These are phyloP conservation scores for Botia almorhae DNA, from an alignment of 2,797 vertebrate species.

Conservation along the genomic window DNA sequence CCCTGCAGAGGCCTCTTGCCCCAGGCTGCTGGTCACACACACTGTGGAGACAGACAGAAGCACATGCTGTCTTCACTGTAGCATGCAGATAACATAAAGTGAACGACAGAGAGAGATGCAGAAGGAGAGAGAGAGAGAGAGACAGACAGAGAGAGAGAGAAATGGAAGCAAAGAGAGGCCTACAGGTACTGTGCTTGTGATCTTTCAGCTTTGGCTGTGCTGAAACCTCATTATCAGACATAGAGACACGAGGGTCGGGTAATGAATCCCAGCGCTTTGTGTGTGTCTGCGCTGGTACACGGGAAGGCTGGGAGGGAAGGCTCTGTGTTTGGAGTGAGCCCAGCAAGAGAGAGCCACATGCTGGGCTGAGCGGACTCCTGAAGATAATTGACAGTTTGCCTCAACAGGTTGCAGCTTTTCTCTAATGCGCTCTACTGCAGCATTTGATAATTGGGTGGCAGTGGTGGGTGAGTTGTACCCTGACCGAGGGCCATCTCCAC, in stretches of 20 bases:
- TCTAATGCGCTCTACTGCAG: constrained; percentile 55
- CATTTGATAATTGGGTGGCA: constrained; percentile 75
- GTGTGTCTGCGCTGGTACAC: constrained; percentile 30
- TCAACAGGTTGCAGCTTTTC: constrained; percentile 66
- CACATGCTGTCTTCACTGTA: constrained; percentile 43
- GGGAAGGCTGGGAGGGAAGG: constrained; percentile 12
- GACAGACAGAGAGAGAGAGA: constrained; percentile 48
- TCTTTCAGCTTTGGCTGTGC: constrained; percentile 70
- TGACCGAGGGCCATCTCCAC: constrained; percentile 59
- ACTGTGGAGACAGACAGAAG: constrained; percentile 50
- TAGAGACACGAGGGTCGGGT: constrained; percentile 69
- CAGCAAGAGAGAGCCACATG: constrained; percentile 47
- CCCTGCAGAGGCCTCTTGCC: constrained; percentile 45
- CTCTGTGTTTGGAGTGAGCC: constrained; percentile 41
- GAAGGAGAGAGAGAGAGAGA: constrained; percentile 5
- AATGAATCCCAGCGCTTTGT: constrained; percentile 71
- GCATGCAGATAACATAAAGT: constrained; percentile 54
- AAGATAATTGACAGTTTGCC: constrained; percentile 73
- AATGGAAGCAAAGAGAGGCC: constrained; percentile 33
- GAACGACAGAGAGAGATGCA: constrained; percentile 19
- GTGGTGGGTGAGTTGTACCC: constrained; percentile 66
- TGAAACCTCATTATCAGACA: constrained; percentile 76
- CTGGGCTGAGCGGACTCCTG: constrained; percentile 64
- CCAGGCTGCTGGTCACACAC: constrained; percentile 51
- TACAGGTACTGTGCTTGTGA: constrained; percentile 59